Evolutionary conservation across 2,797 vertebrate species (phyloP), one percentile per base, ranked within the genome.

Genomic region (Channa striata): DNA sequence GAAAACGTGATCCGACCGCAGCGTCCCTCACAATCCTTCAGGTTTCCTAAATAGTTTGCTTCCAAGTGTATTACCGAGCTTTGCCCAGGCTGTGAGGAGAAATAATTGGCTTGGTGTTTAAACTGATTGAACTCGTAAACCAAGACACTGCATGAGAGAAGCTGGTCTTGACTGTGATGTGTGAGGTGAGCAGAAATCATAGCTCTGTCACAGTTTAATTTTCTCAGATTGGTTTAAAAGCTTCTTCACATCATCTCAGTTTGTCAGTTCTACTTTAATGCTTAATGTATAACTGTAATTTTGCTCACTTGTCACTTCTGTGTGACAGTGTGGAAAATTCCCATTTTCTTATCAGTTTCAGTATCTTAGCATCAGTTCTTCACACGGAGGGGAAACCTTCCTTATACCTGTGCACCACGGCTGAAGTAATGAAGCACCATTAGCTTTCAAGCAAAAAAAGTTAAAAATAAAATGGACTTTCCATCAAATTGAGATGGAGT

Each of bases 261-360:
- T 8, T 39, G 11, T 11, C 8, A 23, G 20, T 76, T 43, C 16
- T 51, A 17, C 17, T 59, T 46, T 57, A 34, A 63, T 64, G 59
- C 60, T 82, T 82, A 77, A 84, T 81, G 68, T 83, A 77, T 85
- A 86, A 89, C 82, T 5, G 42, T 11, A 4, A 69, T 37, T 81
- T 58, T 60, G 53, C 71, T 75, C 71, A 20, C 30, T 59, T 57
- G 17, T 20, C 37, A 12, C 54, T n/a, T 21, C 62, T 63, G 19
- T 69, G 51, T 48, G 52, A 52, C 56, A 17, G 19, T 73, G 69
- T 82, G 62, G 69, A 79, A 85, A 84, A 75, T 75, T 71, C 54
- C 50, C 20, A 42, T 64, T 64, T 87, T 76, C 78, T 82, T 82
- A 79, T 89, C 81, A 72, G 62, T 52, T 59, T 66, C 49, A 44